Evolutionary conservation across 2,113 vertebrate species (phyloP).

Genomic region (Cyanistes caeruleus): DNA sequence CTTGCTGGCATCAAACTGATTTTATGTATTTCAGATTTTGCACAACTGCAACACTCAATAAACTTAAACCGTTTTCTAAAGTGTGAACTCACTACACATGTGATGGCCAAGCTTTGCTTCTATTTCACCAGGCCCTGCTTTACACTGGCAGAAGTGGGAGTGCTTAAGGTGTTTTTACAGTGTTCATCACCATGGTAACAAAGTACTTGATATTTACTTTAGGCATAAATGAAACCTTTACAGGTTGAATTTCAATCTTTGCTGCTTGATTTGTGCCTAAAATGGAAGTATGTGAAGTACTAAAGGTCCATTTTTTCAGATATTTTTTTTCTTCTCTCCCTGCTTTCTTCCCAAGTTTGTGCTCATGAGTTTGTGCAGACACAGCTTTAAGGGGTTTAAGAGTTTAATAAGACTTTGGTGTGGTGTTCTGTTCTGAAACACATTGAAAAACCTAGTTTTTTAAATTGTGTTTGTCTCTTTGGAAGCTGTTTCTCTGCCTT

Average conservation of each 20-base stretch:
- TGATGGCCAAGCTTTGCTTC: background rate
- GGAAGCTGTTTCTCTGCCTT: background rate
- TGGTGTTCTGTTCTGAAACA: background rate
- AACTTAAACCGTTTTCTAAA: background rate
- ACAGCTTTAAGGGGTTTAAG: background rate
- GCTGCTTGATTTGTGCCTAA: background rate
- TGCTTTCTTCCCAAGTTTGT: background rate
- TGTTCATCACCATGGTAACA: slow-evolving; percentile 16
- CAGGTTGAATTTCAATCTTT: slow-evolving; percentile 11
- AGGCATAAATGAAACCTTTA: background rate
- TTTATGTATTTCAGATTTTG: background rate
- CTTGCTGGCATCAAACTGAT: background rate
- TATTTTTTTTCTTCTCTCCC: background rate
- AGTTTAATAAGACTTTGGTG: background rate
- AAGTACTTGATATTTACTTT: slow-evolving; percentile 29
- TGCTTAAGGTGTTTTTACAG: background rate
- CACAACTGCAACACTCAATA: background rate
- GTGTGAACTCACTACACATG: background rate
- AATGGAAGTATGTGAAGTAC: background rate
- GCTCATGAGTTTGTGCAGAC: background rate
- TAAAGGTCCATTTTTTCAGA: background rate
- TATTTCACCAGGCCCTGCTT: background rate
- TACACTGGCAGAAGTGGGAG: background rate
- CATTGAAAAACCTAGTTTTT: background rate
- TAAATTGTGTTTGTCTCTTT: background rate